phyloP scores from a whole-genome alignment of 2,888 invertebrate genomes.

The Lochmaea capreae region DNA sequence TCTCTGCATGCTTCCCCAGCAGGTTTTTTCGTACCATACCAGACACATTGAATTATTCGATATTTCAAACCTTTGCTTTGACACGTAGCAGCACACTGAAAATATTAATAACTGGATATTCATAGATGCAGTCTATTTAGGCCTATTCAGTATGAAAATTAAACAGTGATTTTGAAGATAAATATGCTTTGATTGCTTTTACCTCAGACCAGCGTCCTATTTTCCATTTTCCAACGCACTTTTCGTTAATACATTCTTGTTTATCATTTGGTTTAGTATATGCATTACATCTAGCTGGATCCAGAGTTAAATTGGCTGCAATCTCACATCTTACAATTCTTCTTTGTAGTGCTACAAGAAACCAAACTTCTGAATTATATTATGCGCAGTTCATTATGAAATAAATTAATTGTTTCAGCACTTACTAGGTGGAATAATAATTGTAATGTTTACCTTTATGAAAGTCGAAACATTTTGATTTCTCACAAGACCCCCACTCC shows the following conservation, averaged over 20 bases:
- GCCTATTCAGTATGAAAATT: too few species aligned
- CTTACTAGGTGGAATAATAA: neutral
- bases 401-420: too few species aligned
- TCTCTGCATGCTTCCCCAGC: conserved; percentile 89
- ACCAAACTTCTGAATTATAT: conserved; percentile 1
- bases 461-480: conserved; percentile 80
- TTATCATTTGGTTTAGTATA: conserved; percentile 79
- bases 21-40: conserved; percentile 85
- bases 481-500: conserved; percentile 79
- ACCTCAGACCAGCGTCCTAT: conserved; percentile 95
- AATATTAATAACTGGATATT: conserved; percentile 39
- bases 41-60: conserved; percentile 91
- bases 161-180: too few species aligned
- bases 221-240: conserved; percentile 92
- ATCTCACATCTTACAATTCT: conserved; percentile 75
- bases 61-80: conserved; percentile 87
- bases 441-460: conserved; percentile 70
- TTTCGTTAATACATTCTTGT: conserved; percentile 83
- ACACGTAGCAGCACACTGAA: conserved; percentile 87
- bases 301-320: conserved; percentile 57
- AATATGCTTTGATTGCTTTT: conserved; percentile 46
- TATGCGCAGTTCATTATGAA: neutral
- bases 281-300: conserved; percentile 75
- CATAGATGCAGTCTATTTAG: neutral
- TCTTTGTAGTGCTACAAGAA: conserved; percentile 75